These are phyloP conservation scores for Bombus confusus DNA, from an alignment of 1,140 invertebrate species.

Conservation along the genomic window DNA sequence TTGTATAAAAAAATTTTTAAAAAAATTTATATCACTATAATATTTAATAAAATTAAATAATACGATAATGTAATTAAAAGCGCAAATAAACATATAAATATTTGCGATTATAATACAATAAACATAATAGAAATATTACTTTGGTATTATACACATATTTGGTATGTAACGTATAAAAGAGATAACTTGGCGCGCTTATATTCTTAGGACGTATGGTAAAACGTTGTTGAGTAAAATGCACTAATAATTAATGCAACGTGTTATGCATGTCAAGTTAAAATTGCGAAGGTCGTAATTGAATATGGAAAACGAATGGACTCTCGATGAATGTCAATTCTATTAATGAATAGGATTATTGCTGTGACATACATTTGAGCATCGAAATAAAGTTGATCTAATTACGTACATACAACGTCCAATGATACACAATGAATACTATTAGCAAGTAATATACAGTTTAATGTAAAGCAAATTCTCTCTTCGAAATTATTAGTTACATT, in stretches of 20 bases:
- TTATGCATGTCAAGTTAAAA: not conserved
- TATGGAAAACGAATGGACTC: conserved; percentile 15
- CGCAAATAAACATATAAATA: too few relatives aligned
- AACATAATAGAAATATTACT: too few relatives aligned
- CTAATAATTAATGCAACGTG: conserved; percentile 32
- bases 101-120: too few relatives aligned
- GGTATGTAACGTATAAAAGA: not conserved
- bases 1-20: too few relatives aligned
- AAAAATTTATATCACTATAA: too few relatives aligned
- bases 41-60: too few relatives aligned
- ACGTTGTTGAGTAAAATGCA: not conserved
- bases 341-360: not conserved
- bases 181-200: not conserved
- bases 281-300: conserved; percentile 17
- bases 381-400: not conserved
- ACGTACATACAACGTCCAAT: not conserved
- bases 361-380: not conserved
- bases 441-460: too few relatives aligned
- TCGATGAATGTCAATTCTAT: conserved; percentile 15
- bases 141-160: too few relatives aligned
- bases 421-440: not conserved
- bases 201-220: too few relatives aligned
- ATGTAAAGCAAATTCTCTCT: too few relatives aligned
- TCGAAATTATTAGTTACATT: too few relatives aligned
- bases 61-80: too few relatives aligned